Base-by-base conservation (phyloP, 37 sponge, comb jelly and placozoan species). In the Ephydatia muelleri region DNA sequence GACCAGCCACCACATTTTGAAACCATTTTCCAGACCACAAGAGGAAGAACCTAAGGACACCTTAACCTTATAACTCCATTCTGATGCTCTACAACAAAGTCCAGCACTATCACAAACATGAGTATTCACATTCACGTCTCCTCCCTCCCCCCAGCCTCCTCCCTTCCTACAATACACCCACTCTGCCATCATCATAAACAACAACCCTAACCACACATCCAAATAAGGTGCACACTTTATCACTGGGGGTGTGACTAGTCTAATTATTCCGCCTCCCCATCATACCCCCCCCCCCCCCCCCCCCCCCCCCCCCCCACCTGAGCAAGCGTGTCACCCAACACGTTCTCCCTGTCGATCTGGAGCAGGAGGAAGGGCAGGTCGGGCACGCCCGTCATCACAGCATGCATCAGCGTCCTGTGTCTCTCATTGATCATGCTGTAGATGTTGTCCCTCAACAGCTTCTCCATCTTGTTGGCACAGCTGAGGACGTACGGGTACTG, bases 391-490 rank as follows among this genome's bases (percentile, higher is more conserved):
- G 87, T 91, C 66, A 92, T 74, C 2, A 97, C 32, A 14, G 89
- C 26, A 67, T 94, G 86, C 30, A 97, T 16, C 47, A 97, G 22
- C 12, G 91, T 72, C 39, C 77, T 34, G 25, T 90, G 86, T 1
- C 93, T 47, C 85, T 97, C 93, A 23, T 80, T 79, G 75, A 82
- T 69, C 95, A 91, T 90, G 43, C 81, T 79, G 37, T 91, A 34
- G 67, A 87, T 49, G 83, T 92, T 94, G 73, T 98, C 99, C n/a
- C 68, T 88, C 30, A 79, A 79, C 36, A 98, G 84, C 67, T 88
- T 92, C 82, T 92, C 90, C 69, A 92, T 88, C 49, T 96, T 98
- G 80, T 90, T 94, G 73, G 86, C 89, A n/a, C 95, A 86, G 19
- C 49, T 83, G 38, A 98, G 82, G 23, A 97, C 84, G 72, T 82